Percentiles rank a stretch among this genome's conserved stretches.
Evolutionary conservation across 2,797 vertebrate genomes (phyloP).

Genomic region (Gymnodraco acuticeps): DNA sequence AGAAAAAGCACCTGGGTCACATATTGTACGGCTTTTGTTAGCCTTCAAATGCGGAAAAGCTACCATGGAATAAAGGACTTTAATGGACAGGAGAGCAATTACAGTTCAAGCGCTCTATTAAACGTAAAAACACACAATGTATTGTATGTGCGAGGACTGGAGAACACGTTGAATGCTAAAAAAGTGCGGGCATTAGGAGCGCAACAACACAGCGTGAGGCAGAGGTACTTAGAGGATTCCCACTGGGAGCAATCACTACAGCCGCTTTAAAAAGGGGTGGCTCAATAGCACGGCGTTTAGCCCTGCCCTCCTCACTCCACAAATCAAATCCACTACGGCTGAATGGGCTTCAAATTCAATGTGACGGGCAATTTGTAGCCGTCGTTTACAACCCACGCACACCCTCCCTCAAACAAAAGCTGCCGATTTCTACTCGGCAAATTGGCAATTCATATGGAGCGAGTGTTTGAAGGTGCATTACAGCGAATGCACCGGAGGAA

Average conservation of each 20-base stretch:
- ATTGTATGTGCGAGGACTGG: background rate
- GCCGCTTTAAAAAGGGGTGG: conserved; percentile 45
- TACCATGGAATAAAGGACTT: background rate
- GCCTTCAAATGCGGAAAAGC: background rate
- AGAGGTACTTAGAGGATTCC: conserved; percentile 49
- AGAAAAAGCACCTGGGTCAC: background rate
- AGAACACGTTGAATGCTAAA: conserved; percentile 24
- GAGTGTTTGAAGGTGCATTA: background rate
- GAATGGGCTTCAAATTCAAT: conserved; percentile 36
- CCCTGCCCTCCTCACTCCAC: conserved; percentile 35
- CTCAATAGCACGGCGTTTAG: conserved; percentile 49
- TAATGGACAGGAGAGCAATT: too few species aligned
- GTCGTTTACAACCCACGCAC: conserved; percentile 13
- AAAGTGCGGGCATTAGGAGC: conserved; percentile 34
- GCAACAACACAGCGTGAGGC: conserved; percentile 45
- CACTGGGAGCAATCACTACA: conserved; percentile 65
- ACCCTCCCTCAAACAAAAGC: background rate
- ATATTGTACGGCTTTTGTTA: background rate
- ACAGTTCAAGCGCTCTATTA: too few species aligned
- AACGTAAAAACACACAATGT: too few species aligned
- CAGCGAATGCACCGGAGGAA: background rate
- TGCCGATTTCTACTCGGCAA: background rate
- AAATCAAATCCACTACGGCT: conserved; percentile 58
- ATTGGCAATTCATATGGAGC: background rate
- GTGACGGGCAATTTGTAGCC: conserved; percentile 42